Base-by-base conservation (phyloP, 1,140 invertebrate species). In the Diorhabda sublineata region DNA sequence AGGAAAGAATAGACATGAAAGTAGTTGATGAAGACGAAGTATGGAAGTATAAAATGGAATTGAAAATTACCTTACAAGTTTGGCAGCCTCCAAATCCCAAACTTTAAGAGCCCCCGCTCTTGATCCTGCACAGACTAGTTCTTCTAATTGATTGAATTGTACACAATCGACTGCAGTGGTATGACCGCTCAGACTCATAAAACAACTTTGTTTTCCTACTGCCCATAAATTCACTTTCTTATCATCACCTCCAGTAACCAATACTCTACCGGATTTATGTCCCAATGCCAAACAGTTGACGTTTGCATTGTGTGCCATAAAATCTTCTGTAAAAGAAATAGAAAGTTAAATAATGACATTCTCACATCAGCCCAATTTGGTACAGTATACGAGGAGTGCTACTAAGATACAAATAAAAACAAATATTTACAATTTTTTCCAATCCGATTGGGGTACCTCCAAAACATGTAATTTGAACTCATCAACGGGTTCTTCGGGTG, bases 141-240 rank as follows among this genome's bases (percentile, higher is more conserved):
- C 95, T 84, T 98, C 97, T 66, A 92, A 91, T 77, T 95, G 90
- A 57, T 93, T 93, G 85, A 99, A 99, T 78, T 91, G 89, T 5
- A 98, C 96, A 82, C 94, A 96, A 85, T 98, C 94, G 72, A 98
- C 90, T 2, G 96, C 88, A 11, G 94, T 95, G 64, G 92, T 93
- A 77, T 98, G 96, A 5, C 96, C 96, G 82, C 89, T 94, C 56
- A 98, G 83, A 80, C 93, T 96, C 94, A 98, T 94, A 78, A 99
- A 94, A 84, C 95, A 98, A 78, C 93, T 94, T 75, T 93, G 90
- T 79, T 97, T 95, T 41, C 96, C 96, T 71, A 98, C 92, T 3
- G 95, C 95, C 96, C 96, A 99, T 71, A 98, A 82, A 80, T 99
- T 99, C 59, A 98, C 96, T 84, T 97, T 98, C 81, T 95, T 94